A percentile compares a stretch with the other conserved stretches of the same genome.
Evolutionary conservation across 2,888 invertebrate genomes (phyloP).

Genomic region (Subacronicta megacephala): DNA sequence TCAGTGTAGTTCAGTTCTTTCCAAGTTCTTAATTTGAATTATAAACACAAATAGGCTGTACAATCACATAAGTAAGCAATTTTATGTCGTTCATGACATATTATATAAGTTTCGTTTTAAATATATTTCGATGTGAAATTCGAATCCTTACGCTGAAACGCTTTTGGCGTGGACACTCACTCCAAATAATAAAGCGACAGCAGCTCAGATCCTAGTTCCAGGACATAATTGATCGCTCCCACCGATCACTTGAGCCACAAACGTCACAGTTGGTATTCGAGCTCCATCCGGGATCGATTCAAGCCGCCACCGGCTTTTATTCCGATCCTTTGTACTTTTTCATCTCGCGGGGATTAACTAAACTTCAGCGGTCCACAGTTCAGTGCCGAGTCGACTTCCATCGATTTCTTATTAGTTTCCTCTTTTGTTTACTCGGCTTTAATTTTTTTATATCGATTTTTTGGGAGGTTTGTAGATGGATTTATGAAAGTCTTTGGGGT

Average conservation of each 20-base stretch:
- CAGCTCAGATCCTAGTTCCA: constrained; percentile 26
- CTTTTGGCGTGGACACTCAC: constrained; percentile 9
- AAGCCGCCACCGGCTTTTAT: constrained; percentile 73
- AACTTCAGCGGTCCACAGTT: constrained; percentile 71
- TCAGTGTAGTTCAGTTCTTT: too few relatives aligned
- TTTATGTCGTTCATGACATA: too few relatives aligned
- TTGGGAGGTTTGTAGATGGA: constrained; percentile 12
- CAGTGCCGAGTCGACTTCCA: constrained; percentile 64
- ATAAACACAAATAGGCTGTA: too few relatives aligned
- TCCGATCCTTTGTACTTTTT: constrained; percentile 82
- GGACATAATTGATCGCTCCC: constrained; percentile 52
- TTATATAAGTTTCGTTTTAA: too few relatives aligned
- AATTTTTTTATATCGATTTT: constrained; percentile 40
- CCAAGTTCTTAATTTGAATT: too few relatives aligned
- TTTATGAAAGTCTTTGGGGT: constrained; percentile 26
- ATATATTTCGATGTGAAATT: too few relatives aligned
- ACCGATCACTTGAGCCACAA: constrained; percentile 55
- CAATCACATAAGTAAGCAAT: too few relatives aligned
- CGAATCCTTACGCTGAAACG: not conserved
- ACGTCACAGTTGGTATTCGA: constrained; percentile 71
- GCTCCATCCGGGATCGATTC: constrained; percentile 77
- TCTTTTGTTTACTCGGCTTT: constrained; percentile 63
- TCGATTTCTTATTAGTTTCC: constrained; percentile 72
- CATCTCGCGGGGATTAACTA: constrained; percentile 84
- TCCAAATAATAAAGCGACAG: constrained; percentile 41